Base-by-base conservation (phyloP, 2,797 vertebrate genomes). In the Tapera naevia region DNA sequence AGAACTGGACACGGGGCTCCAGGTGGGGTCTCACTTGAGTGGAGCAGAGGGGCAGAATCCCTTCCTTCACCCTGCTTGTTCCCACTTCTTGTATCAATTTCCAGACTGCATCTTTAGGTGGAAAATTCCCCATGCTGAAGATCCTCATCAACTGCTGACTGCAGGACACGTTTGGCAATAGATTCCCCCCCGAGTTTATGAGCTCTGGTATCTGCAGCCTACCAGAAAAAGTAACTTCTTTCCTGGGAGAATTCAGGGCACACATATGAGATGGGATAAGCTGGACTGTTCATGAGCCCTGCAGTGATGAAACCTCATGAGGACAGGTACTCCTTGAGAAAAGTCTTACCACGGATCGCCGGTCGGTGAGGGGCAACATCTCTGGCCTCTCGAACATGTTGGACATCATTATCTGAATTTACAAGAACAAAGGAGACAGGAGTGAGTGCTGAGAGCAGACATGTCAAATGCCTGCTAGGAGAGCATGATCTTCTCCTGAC, bases 351-450 rank as follows among this genome's bases (percentile, higher is more conserved):
- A 0, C 56, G 95, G 51, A 45, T 65, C 0, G 6, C 39, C 0
- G 61, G 81, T 0, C 53, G 25, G 72, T 27, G 96, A 30, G 8
- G 96, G 10, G 39, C 93, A 14, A 91, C 4, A 22, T 96, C 96
- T 65, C 96, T 89, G 87, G 64, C 95, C 89, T 83, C 87, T 9
- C 96, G 93, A 41, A 91, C 27, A 0, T 72, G 95, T n/a, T 83
- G 35, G 11, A n/a, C 72, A 23, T 48, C 87, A 7, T 72, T 50
- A 91, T 7, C 96, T 96, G 30, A 61, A 78, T 60, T 4, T 53
- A 56, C 64, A 80, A 89, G 60, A 67, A 66, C 37, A 96, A 65
- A 88, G 54, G 83, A 88, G n/a, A 80, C 37, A 80, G 65, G 32
- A 80, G 46, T 92, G 60, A 91, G 86, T 16, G 19, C 21, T 74